These are phyloP conservation scores for Oxyura jamaicensis DNA, from an alignment of 2,113 vertebrate genomes.

Conservation along the genomic window DNA sequence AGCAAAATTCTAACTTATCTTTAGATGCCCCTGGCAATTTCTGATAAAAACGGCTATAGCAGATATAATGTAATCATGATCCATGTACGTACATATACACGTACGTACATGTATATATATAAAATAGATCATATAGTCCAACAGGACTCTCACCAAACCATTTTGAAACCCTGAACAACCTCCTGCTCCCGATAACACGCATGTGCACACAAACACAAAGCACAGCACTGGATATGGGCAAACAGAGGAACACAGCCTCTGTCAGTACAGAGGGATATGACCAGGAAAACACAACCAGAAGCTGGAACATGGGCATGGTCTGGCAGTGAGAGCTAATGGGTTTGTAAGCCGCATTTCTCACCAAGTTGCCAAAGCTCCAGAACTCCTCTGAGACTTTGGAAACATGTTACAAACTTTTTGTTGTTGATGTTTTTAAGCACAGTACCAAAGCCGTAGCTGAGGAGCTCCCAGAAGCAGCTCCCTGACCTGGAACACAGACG, in stretches of 20 bases:
- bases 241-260: no score
- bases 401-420: neutral
- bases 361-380: neutral
- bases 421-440: no score
- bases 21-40: neutral
- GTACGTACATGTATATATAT: neutral
- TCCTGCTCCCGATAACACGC: no score
- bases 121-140: no score
- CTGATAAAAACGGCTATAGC: neutral
- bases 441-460: neutral
- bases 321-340: neutral
- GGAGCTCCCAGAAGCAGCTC: neutral
- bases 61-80: neutral
- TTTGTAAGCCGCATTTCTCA: neutral
- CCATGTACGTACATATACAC: neutral
- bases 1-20: slow-evolving; percentile 61
- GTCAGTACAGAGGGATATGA: no score
- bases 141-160: no score
- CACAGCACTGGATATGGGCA: neutral
- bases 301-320: neutral
- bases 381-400: neutral
- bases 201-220: no score
- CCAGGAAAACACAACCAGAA: neutral
- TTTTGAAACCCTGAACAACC: no score
- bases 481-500: fast-evolving